Percentiles rank a stretch among this genome's conserved stretches.
phyloP scores from a whole-genome alignment of 2,113 vertebrate genomes.

The Chrysemys picta region DNA sequence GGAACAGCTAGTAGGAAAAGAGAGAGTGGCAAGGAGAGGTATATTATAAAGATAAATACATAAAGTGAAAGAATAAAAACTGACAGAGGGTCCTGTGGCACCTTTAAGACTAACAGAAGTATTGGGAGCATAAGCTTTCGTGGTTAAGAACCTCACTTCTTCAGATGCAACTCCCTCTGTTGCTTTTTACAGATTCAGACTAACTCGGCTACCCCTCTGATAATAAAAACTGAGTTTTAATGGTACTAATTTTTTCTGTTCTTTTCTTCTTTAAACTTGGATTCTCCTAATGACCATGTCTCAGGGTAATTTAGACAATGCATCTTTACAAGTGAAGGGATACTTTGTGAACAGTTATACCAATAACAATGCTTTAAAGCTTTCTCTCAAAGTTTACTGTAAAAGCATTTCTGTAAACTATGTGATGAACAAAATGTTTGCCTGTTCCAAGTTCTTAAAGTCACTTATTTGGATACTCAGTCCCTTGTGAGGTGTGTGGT shows the following conservation, averaged over 20 bases:
- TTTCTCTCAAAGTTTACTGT: neutral
- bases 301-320: neutral
- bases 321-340: neutral
- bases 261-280: neutral
- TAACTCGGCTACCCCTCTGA: too few species aligned
- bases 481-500: neutral
- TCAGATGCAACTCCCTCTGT: too few species aligned
- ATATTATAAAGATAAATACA: neutral
- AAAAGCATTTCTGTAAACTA: neutral
- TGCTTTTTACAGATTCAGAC: too few species aligned
- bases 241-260: neutral
- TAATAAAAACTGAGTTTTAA: neutral
- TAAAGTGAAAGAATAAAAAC: neutral
- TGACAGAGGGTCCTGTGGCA: too few species aligned
- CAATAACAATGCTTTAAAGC: neutral
- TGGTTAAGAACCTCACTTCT: too few species aligned
- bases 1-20: neutral
- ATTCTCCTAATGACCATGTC: neutral
- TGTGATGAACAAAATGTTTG: neutral
- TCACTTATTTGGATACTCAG: neutral
- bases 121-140: too few species aligned
- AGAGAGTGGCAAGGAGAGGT: neutral
- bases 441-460: neutral
- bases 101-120: too few species aligned
- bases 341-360: neutral